Evolutionary conservation across 2,113 vertebrate genomes (phyloP).

Genomic region (Menura novaehollandiae): DNA sequence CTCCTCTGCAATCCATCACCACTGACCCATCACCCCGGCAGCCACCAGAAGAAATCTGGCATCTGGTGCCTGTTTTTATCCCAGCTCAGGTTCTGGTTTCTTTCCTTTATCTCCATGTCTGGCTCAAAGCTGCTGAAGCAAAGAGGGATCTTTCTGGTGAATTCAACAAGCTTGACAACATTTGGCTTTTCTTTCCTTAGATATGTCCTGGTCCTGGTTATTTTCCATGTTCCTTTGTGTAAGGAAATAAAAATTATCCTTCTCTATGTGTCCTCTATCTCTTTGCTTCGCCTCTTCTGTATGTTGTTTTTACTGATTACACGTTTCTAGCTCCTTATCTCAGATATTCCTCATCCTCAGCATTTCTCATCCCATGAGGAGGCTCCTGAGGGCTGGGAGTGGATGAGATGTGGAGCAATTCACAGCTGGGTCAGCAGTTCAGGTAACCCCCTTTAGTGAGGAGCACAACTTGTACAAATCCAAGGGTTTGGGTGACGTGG

Average conservation of each 20-base stretch:
- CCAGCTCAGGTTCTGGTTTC: background rate
- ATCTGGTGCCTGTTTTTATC: conserved; percentile 2
- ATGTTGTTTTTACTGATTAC: conserved; percentile 25
- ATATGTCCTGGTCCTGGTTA: background rate
- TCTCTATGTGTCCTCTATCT: conserved; percentile 14
- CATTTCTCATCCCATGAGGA: background rate
- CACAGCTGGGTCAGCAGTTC: background rate
- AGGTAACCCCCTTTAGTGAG: background rate
- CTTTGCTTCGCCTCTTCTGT: background rate
- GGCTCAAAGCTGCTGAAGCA: background rate
- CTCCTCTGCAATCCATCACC: conserved; percentile 40
- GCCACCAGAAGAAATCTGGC: conserved; percentile 35
- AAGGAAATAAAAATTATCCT: conserved; percentile 19
- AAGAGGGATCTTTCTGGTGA: background rate
- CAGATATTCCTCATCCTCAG: conserved; percentile 1
- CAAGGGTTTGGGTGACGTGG: fast-evolving
- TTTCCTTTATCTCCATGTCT: background rate
- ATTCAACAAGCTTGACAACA: background rate
- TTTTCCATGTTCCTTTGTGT: background rate
- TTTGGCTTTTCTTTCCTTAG: background rate
- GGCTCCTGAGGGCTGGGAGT: background rate
- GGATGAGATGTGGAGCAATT: background rate
- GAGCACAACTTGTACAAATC: background rate
- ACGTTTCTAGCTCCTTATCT: conserved; percentile 25
- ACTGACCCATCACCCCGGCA: conserved; percentile 13